These are phyloP conservation scores for Mesoligia furuncula DNA, from an alignment of 2,888 invertebrate species.

Conservation along the genomic window DNA sequence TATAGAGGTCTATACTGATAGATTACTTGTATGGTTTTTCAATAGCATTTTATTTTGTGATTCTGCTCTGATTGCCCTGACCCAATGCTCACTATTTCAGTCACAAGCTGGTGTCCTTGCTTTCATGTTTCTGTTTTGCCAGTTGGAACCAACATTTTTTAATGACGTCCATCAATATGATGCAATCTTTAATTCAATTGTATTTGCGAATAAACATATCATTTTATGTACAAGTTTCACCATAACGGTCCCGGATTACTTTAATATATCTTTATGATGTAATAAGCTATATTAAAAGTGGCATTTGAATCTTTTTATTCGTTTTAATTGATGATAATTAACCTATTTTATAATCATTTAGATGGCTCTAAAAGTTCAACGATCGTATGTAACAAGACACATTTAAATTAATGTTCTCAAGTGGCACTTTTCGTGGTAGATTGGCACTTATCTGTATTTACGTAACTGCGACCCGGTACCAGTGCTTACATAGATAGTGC, in stretches of 20 bases:
- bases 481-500: conserved; percentile 47
- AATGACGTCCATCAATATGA: not conserved
- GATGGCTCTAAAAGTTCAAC: conserved; percentile 40
- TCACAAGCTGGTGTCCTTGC: not conserved
- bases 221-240: not conserved
- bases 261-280: not conserved
- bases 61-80: not conserved
- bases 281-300: not conserved
- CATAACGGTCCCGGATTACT: not conserved
- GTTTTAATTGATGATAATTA: conserved; percentile 28
- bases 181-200: not conserved
- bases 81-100: not conserved
- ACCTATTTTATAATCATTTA: conserved; percentile 38
- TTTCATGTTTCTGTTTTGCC: not conserved
- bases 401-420: conserved; percentile 10
- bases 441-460: conserved; percentile 47
- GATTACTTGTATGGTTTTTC: not conserved
- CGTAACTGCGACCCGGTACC: conserved; percentile 32
- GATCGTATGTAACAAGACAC: conserved; percentile 29
- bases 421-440: conserved; percentile 55
- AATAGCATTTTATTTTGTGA: not conserved
- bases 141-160: not conserved
- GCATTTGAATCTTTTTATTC: conserved; percentile 1
- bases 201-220: not conserved
- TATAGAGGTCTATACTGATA: not conserved